These are phyloP conservation scores for Scolopax rusticola DNA, from an alignment of 2,797 vertebrate species.

Conservation along the genomic window DNA sequence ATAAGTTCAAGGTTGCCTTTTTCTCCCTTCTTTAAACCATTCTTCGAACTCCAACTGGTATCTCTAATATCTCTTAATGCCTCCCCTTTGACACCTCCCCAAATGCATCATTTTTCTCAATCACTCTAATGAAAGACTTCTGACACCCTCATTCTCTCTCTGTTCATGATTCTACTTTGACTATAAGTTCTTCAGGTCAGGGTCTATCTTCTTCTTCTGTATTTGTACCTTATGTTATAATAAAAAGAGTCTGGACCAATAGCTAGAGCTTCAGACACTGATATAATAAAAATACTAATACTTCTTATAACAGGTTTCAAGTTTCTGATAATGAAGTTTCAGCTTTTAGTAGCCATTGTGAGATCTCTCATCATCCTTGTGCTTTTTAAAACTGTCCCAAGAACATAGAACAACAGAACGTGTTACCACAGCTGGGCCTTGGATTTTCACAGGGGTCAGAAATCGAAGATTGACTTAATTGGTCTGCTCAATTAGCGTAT, in stretches of 20 bases:
- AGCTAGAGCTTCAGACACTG: background rate
- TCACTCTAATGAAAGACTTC: conserved; percentile 70
- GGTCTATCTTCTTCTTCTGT: conserved; percentile 44
- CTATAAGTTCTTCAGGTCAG: conserved; percentile 65
- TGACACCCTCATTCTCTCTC: conserved; percentile 49
- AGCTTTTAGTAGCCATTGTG: background rate
- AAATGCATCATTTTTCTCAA: conserved; percentile 71
- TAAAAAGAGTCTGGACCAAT: conserved; percentile 38
- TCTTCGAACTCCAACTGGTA: conserved; percentile 60
- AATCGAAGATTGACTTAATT: background rate
- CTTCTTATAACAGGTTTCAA: background rate
- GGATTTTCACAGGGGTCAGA: background rate
- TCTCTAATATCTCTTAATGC: conserved; percentile 66
- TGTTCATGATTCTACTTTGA: conserved; percentile 54
- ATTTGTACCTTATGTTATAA: conserved; percentile 36
- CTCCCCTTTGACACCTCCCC: conserved; percentile 74
- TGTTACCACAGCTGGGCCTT: background rate
- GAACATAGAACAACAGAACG: background rate
- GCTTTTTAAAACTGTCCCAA: background rate
- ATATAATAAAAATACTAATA: conserved; percentile 42
- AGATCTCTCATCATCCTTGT: background rate
- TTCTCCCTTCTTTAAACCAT: conserved; percentile 49
- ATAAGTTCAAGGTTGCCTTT: conserved; percentile 67
- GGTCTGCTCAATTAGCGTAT: background rate
- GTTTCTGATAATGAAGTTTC: conserved; percentile 27